Conservation (phyloP, 2,113 vertebrate species). For the Seriola dumerili region DNA sequence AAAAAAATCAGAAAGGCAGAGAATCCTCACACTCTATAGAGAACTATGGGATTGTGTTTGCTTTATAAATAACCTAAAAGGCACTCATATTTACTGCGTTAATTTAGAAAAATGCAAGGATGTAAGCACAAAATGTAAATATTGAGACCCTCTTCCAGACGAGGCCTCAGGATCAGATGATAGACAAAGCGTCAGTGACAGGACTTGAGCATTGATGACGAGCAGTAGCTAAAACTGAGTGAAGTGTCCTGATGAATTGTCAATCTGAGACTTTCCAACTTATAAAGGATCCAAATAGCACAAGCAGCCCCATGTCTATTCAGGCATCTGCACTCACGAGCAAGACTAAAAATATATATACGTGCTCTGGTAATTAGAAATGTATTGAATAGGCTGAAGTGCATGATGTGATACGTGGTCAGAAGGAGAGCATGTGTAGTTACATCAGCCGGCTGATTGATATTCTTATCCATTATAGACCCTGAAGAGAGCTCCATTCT, state of each 20-base stretch:
- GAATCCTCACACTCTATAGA: neutral
- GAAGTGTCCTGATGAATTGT: no score
- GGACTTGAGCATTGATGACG: no score
- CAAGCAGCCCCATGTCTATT: neutral
- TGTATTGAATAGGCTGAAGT: conserved; percentile 37
- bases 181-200: neutral
- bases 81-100: neutral
- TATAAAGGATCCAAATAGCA: neutral
- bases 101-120: no score
- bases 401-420: conserved; percentile 29
- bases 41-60: neutral
- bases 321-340: neutral
- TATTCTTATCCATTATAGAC: conserved; percentile 58
- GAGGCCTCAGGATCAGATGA: no score
- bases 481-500: conserved; percentile 63
- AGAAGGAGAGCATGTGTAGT: conserved; percentile 3
- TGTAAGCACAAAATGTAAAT: no score
- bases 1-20: neutral
- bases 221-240: no score
- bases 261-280: neutral
- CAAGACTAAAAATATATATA: conserved; percentile 22
- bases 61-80: neutral
- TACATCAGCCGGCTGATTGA: conserved; percentile 53
- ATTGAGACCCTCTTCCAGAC: no score
- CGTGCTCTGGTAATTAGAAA: conserved; percentile 49